phyloP scores from a whole-genome alignment of 2,888 invertebrate genomes.

The Marasmarcha lunaedactyla region DNA sequence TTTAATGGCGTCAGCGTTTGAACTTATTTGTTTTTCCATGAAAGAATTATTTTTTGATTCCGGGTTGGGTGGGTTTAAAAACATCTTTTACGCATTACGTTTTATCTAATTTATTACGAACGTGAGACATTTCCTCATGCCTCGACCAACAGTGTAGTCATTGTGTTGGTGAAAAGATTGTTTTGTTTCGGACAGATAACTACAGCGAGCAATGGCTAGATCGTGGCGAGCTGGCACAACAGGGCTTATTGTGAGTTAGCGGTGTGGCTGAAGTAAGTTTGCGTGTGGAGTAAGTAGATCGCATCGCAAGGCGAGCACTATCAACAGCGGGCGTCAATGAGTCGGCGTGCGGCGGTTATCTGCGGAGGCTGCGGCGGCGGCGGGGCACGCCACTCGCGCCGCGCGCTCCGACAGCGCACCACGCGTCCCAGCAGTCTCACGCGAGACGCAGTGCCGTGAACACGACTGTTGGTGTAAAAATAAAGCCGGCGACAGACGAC shows the following conservation, averaged over 20 bases:
- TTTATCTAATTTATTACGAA: background rate
- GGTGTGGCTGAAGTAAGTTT: conserved; percentile 4
- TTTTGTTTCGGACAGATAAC: background rate
- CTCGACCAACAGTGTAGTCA: background rate
- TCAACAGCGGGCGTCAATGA: conserved; percentile 47
- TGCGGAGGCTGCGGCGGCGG: conserved; percentile 56
- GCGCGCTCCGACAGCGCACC: conserved; percentile 31
- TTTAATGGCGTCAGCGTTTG: conserved; percentile 1
- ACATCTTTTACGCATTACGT: background rate
- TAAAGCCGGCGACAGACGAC: conserved; percentile 64
- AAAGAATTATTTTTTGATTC: too few relatives aligned
- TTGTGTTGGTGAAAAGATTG: background rate
- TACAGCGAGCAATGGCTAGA: background rate
- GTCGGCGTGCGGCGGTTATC: conserved; percentile 28
- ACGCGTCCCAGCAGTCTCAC: conserved; percentile 20
- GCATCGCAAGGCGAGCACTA: conserved; percentile 39
- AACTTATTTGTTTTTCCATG: background rate
- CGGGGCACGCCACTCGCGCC: conserved; percentile 33
- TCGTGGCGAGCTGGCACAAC: background rate
- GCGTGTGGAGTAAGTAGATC: conserved; percentile 24
- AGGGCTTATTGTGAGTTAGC: background rate
- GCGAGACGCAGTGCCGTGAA: conserved; percentile 28
- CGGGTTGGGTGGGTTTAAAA: too few relatives aligned
- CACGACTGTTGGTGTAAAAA: conserved; percentile 57
- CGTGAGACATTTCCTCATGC: background rate